Percentiles rank a stretch among this genome's conserved stretches.
Evolutionary conservation across 2,888 invertebrate genomes (phyloP).

Genomic region (Diarsia dahlii): DNA sequence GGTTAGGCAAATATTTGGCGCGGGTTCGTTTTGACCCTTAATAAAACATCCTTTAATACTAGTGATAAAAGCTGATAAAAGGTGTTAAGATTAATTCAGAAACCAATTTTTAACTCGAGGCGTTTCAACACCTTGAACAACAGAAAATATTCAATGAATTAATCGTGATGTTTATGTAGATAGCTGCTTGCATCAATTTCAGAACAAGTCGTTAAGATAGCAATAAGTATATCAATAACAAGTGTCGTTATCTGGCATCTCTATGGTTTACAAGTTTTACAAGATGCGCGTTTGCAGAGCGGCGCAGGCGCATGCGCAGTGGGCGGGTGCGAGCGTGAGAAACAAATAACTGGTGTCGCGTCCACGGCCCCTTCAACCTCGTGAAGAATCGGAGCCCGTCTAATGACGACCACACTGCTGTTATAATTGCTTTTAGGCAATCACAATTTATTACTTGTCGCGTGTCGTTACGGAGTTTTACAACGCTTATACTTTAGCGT

Average conservation of each 20-base stretch:
- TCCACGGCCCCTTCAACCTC: constrained; percentile 76
- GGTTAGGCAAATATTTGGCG: constrained; percentile 61
- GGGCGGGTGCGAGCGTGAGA: constrained; percentile 89
- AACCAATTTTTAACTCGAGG: constrained; percentile 29
- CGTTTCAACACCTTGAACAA: constrained; percentile 37
- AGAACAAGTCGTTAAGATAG: constrained; percentile 63
- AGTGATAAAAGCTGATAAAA: constrained; percentile 58
- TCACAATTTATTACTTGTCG: constrained; percentile 76
- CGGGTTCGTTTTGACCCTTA: constrained; percentile 51
- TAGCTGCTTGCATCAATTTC: constrained; percentile 58
- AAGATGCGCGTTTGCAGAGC: constrained; percentile 75
- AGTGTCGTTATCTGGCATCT: constrained; percentile 66
- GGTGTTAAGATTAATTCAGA: constrained; percentile 41
- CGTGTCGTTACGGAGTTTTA: constrained; percentile 64
- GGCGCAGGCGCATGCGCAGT: constrained; percentile 75
- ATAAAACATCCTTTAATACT: constrained; percentile 60
- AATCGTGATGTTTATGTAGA: constrained; percentile 56
- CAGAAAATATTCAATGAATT: constrained; percentile 37
- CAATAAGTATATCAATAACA: constrained; percentile 66
- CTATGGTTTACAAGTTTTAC: constrained; percentile 64
- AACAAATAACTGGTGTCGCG: constrained; percentile 84
- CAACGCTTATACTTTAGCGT: constrained; percentile 46
- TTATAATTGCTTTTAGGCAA: constrained; percentile 79
- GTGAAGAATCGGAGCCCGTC: constrained; percentile 73
- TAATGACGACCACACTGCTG: constrained; percentile 71